These are phyloP conservation scores for Acheta domesticus DNA, from an alignment of 2,888 invertebrate genomes.

Conservation along the genomic window DNA sequence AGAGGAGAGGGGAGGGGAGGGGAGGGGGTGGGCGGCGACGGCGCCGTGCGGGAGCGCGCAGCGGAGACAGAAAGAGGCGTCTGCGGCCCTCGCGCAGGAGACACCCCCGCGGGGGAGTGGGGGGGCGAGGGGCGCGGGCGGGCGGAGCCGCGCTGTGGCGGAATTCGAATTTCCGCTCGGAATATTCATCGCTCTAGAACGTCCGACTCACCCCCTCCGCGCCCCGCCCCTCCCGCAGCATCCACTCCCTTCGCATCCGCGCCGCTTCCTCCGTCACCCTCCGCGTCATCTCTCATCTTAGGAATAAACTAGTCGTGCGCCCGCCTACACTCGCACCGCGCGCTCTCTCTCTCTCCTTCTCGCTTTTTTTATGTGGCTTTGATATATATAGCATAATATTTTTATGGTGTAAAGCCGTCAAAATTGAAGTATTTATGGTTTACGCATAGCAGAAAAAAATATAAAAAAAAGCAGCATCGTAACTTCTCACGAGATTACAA, in stretches of 20 bases:
- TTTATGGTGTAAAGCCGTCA: slow-evolving; percentile 23
- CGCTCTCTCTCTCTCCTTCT: neutral
- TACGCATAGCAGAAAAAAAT: slow-evolving; percentile 25
- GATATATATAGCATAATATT: slow-evolving; percentile 22
- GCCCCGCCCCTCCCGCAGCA: neutral
- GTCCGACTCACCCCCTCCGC: neutral
- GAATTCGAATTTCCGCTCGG: slow-evolving; percentile 33
- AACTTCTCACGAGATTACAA: slow-evolving; percentile 30
- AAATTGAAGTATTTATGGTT: slow-evolving; percentile 34
- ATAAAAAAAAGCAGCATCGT: neutral
- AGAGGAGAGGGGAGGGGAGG: neutral
- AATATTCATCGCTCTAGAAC: slow-evolving; percentile 30
- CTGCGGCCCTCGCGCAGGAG: neutral
- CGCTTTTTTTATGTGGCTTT: slow-evolving; percentile 23
- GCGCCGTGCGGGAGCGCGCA: neutral
- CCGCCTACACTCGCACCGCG: too few species aligned
- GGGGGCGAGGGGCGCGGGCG: neutral
- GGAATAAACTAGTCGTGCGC: neutral
- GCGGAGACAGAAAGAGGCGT: too few species aligned
- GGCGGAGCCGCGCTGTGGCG: slow-evolving; percentile 4
- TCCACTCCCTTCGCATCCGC: too few species aligned
- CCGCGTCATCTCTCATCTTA: neutral
- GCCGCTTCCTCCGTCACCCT: neutral
- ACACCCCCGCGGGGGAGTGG: neutral
- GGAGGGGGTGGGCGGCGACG: neutral